Evolutionary conservation across 53 echinoderm and acorn worm species (phyloP), one percentile per base, ranked within the genome.

Genomic region (Holothuria leucospilota): DNA sequence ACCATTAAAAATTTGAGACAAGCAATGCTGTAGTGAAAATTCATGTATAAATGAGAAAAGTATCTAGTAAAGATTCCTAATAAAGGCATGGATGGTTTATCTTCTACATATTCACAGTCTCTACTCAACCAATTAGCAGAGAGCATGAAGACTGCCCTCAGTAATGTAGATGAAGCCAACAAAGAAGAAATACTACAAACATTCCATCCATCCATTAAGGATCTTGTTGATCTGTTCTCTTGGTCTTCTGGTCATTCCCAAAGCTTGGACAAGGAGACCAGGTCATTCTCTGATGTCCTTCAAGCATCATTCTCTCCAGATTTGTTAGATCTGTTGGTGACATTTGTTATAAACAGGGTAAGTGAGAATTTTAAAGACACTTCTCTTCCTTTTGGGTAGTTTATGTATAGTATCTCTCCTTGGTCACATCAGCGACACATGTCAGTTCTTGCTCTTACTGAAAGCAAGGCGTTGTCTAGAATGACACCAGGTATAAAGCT

Each of bases 61-160:
- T 49, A 6, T 49, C 49, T 49, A 49, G 49, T 4, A 49, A 49
- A 11, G 9, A 11, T 34, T 34, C 1, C 34, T 2, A 1, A 34
- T 34, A 34, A 34, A 34, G 34, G 34, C 34, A 34, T 46, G 8
- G 46, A 9, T 46, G 46, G 46, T 46, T 46, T 46, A 7, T 46
- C 11, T 27, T 27, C 13, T 29, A 25, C 13, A 30, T 21, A 18
- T 79, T 28, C 26, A 14, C 80, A 80, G 80, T 30, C 59, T 10
- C 56, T 80, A 15, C 80, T 80, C 8, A 61, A 30, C 21, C 62
- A 26, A 13, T 59, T 80, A 28, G 21, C 80, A 59, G 80, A 80
- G 62, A 80, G 80, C 80, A 80, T 80, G 20, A 80, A 80, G 60
- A 80, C 80, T 28, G 52, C 80, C 61, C 14, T 80, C 52, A 80